Percentiles rank a stretch among this genome's conserved stretches.
These are phyloP conservation scores for Cephalopachus bancanus DNA, from an alignment of 2,797 vertebrate genomes.

Conservation along the genomic window DNA sequence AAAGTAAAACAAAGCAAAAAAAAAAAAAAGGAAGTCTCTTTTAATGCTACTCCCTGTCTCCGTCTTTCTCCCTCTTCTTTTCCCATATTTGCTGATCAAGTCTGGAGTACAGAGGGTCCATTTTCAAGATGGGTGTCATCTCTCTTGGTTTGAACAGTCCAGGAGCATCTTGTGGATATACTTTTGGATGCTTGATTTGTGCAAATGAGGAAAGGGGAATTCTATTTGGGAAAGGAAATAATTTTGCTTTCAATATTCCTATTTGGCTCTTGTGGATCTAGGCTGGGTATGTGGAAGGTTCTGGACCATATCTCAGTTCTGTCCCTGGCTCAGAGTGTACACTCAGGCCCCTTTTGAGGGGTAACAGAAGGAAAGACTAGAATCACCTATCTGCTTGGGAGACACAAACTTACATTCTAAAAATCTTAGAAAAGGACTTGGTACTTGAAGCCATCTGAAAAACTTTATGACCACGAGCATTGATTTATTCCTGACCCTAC, in stretches of 20 bases:
- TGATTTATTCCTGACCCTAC: conserved; percentile 38
- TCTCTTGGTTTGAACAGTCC: conserved; percentile 37
- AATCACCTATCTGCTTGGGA: neutral
- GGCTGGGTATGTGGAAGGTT: neutral
- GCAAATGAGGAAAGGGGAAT: neutral
- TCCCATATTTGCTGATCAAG: neutral
- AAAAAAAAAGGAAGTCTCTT: neutral
- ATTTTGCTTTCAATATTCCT: conserved; percentile 24
- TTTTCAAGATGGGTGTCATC: conserved; percentile 38
- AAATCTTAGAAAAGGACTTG: conserved; percentile 40
- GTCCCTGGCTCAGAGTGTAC: neutral
- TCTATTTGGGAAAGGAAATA: conserved; percentile 45
- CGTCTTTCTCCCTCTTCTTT: neutral
- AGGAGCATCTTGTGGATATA: conserved; percentile 41
- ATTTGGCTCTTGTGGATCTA: neutral
- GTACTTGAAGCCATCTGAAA: conserved; percentile 17
- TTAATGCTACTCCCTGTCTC: neutral
- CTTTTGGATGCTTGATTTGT: conserved; percentile 50
- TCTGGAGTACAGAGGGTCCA: conserved; percentile 9
- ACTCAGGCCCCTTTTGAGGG: neutral
- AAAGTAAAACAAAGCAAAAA: conserved; percentile 64
- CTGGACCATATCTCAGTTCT: conserved; percentile 13
- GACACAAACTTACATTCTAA: neutral
- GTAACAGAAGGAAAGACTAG: neutral
- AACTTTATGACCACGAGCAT: conserved; percentile 33